Conservation (phyloP, 2,888 invertebrate species). For the Andrena fulva region DNA sequence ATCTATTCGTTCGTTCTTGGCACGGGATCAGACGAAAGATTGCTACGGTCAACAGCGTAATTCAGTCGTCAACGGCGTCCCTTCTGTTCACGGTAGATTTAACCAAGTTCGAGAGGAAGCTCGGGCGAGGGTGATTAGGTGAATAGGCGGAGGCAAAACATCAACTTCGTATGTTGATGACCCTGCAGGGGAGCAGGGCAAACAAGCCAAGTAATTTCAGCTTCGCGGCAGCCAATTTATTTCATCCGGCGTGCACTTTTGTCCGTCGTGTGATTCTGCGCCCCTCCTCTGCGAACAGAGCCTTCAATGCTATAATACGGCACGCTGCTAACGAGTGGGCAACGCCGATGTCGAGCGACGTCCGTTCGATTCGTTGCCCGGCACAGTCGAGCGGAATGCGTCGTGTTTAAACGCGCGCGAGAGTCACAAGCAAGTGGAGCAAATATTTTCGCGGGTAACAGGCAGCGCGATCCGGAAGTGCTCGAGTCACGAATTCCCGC, state of each 20-base stretch:
- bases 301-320: too few species aligned
- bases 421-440: background rate
- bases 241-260: background rate
- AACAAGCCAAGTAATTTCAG: constrained; percentile 24
- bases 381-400: background rate
- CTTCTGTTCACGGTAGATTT: constrained; percentile 53
- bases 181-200: background rate
- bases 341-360: too few species aligned
- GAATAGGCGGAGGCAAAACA: background rate
- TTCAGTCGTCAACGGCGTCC: constrained; percentile 50
- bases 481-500: background rate
- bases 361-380: background rate
- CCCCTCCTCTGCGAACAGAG: background rate
- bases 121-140: background rate
- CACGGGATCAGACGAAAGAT: constrained; percentile 57
- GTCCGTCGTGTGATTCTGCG: background rate
- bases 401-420: background rate
- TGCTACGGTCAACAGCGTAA: constrained; percentile 62
- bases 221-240: background rate
- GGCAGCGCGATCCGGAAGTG: background rate
- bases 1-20: constrained; percentile 67
- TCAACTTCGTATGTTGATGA: constrained; percentile 7
- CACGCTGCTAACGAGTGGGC: too few species aligned
- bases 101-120: constrained; percentile 16
- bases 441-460: background rate